Evolutionary conservation across 2,888 invertebrate species (phyloP), one percentile per base, ranked within the genome.

Genomic region (Crossocerus cetratus): DNA sequence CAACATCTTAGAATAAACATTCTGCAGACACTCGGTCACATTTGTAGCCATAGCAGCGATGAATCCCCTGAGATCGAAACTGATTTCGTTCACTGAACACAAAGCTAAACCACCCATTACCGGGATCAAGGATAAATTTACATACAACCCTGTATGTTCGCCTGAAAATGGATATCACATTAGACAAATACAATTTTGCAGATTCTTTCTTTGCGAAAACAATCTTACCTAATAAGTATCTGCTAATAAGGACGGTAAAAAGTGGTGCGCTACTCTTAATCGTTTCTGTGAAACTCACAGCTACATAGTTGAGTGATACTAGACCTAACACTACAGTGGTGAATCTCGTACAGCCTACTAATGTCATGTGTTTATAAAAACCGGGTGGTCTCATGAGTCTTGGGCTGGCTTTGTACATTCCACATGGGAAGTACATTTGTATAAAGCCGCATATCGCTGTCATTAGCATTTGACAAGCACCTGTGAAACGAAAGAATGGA

Each of bases 241-340:
- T 92, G 61, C 95, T 94, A 83, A 96, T 94, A 74, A 95, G 88
- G 69, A 96, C 95, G 53, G 96, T 96, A 89, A 95, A 95, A 64
- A 95, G 91, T 49, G 96, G 96, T 18, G 95, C 95, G 43, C 95
- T 95, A 90, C 95, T 95, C 89, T 96, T 96, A 58, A 96, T 94
- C 14, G 95, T 95, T 90, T 95, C 95, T 57, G 95, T 95, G 88
- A 96, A 96, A 89, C 95, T 95, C 67, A 95, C 95, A 72, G 95
- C 94, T 69, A 95, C 95, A 90, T 94, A 95, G 91, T 95, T 94
- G 66, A 96, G 91, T 8, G 95, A 94, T 64, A 95, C 92, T 82
- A 95, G 90, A 66, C 95, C 95, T 84, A 95, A 90, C 69, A 95
- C 93, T 63, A 96, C 94, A 4, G 95, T 95, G 59, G 93, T 92